These are phyloP conservation scores for Nanorana parkeri DNA, from an alignment of 2,113 vertebrate species.

Conservation along the genomic window DNA sequence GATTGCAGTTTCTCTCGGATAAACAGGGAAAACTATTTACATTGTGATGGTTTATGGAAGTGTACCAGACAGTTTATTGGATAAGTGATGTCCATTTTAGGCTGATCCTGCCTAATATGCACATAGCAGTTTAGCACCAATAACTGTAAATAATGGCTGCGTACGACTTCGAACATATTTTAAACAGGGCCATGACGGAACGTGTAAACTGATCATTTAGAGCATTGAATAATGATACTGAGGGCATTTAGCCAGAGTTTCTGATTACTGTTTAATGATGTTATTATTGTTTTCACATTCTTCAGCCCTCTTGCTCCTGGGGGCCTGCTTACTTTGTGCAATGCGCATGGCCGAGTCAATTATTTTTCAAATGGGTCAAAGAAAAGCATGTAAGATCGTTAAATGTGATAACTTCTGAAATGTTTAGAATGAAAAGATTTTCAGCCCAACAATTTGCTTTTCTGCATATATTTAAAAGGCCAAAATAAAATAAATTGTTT, in stretches of 20 bases:
- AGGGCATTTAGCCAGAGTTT: neutral
- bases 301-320: too few species aligned
- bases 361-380: too few species aligned
- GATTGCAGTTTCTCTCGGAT: neutral
- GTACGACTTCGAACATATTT: neutral
- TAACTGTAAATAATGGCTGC: slow-evolving; percentile 8
- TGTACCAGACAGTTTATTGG: slow-evolving; percentile 29
- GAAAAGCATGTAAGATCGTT: too few species aligned
- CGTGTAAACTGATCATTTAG: slow-evolving; percentile 18
- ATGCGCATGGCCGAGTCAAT: too few species aligned
- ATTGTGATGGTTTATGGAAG: slow-evolving; percentile 35
- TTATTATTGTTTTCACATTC: too few species aligned
- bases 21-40: slow-evolving; percentile 41
- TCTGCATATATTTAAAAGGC: too few species aligned
- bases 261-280: neutral
- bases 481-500: too few species aligned
- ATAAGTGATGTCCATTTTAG: slow-evolving; percentile 38
- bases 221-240: neutral
- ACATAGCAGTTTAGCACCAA: slow-evolving; percentile 9
- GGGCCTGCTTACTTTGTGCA: too few species aligned
- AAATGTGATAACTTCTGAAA: too few species aligned
- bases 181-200: neutral
- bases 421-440: too few species aligned
- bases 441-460: too few species aligned
- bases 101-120: slow-evolving; percentile 14